A percentile compares a stretch with the other conserved stretches of the same genome.
Evolutionary conservation across 2,888 invertebrate genomes (phyloP).

Genomic region (Vannuccia rotundouncinata): DNA sequence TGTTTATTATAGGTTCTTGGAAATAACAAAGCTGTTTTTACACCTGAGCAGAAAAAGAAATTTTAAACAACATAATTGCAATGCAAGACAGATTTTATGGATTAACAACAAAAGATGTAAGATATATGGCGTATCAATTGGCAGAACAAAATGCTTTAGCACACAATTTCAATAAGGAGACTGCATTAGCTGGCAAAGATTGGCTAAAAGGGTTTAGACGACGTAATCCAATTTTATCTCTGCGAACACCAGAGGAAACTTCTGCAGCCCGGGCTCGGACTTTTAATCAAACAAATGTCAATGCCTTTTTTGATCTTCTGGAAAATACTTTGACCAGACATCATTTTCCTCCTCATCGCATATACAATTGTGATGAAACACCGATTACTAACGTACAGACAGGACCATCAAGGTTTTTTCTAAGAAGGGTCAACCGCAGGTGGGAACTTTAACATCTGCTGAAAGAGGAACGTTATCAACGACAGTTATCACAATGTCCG

Average conservation of each 20-base stretch:
- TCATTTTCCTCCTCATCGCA: not conserved
- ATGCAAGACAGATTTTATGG: constrained; percentile 40
- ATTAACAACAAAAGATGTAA: constrained; percentile 38
- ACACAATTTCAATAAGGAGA: constrained; percentile 40
- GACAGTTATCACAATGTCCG: constrained; percentile 42
- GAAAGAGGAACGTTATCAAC: constrained; percentile 41
- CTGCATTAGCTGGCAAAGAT: constrained; percentile 41
- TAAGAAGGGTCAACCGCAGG: constrained; percentile 2
- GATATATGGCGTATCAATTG: constrained; percentile 41
- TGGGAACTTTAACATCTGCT: constrained; percentile 38
- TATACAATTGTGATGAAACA: constrained; percentile 42
- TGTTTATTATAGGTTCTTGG: not conserved
- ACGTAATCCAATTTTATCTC: constrained; percentile 39
- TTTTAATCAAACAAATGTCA: constrained; percentile 31
- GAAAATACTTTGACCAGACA: constrained; percentile 19
- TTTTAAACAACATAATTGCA: constrained; percentile 25
- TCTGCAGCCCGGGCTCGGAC: constrained; percentile 41
- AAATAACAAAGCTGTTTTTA: not conserved
- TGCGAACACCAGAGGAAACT: constrained; percentile 41
- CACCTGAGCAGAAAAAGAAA: not conserved
- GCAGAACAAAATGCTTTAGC: constrained; percentile 39
- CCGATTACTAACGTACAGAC: constrained; percentile 41
- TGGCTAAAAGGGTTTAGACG: constrained; percentile 41
- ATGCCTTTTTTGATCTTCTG: not conserved
- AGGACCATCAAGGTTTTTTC: constrained; percentile 29